Conservation (phyloP, 1,140 invertebrate genomes). For the Thaumetopoea pityocampa region DNA sequence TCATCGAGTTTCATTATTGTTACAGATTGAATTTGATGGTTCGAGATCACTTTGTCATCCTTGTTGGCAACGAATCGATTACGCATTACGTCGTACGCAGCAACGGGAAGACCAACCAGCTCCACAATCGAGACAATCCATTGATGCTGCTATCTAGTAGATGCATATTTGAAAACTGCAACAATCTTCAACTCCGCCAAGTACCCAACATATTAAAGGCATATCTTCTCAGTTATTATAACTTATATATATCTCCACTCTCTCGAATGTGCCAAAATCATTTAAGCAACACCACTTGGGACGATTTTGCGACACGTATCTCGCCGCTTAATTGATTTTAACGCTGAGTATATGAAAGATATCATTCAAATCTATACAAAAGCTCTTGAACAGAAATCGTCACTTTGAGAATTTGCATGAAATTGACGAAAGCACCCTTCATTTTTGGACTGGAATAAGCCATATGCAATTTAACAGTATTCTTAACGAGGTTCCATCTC, state of each 20-base stretch:
- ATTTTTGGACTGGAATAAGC: background rate
- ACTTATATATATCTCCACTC: background rate
- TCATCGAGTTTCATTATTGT: too few species aligned
- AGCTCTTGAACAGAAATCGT: background rate
- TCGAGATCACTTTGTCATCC: too few species aligned
- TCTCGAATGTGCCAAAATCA: background rate
- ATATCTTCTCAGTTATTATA: background rate
- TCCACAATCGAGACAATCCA: background rate
- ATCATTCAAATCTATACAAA: background rate
- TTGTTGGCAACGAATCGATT: slow-evolving; percentile 1
- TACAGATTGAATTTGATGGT: too few species aligned
- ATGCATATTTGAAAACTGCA: slow-evolving; percentile 1
- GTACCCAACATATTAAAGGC: background rate
- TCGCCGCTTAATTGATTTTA: background rate
- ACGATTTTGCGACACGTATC: background rate
- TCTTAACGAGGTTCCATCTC: background rate
- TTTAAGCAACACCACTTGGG: background rate
- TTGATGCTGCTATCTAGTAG: slow-evolving; percentile 1
- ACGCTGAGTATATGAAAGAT: background rate
- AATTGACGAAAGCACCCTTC: too few species aligned
- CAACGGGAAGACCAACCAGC: too few species aligned
- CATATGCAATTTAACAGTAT: background rate
- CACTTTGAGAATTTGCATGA: background rate
- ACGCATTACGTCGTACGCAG: too few species aligned
- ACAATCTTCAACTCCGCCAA: slow-evolving; percentile 1